phyloP scores from a whole-genome alignment of 2,113 vertebrate genomes.

The Pholis gunnellus region DNA sequence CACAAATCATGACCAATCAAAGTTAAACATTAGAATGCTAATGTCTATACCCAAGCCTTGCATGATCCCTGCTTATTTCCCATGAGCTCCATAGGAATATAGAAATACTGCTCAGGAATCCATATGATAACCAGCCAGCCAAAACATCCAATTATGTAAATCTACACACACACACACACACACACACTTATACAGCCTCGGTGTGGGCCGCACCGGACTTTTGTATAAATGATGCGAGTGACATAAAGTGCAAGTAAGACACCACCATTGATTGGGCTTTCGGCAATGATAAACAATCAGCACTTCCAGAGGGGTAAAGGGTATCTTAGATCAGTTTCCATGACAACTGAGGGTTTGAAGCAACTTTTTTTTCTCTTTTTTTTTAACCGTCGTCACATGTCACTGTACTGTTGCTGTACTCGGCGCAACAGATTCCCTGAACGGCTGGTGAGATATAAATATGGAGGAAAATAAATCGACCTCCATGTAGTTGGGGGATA shows the following conservation, averaged over 20 bases:
- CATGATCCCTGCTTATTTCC: constrained; percentile 43
- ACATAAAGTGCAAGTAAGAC: constrained; percentile 27
- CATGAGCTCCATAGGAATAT: constrained; percentile 1
- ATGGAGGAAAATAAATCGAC: constrained; percentile 12
- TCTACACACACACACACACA: not conserved
- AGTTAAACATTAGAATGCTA: constrained; percentile 11
- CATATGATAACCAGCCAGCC: constrained; percentile 25
- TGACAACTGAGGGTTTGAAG: constrained; percentile 77
- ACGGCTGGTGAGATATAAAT: not conserved
- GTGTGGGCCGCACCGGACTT: not conserved
- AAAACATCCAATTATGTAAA: constrained; percentile 33
- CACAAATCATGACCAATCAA: constrained; percentile 45
- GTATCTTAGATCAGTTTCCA: constrained; percentile 78
- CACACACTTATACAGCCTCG: not conserved
- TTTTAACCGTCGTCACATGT: constrained; percentile 15
- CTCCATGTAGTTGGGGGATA: not conserved
- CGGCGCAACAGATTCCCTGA: not conserved
- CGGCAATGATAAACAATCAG: constrained; percentile 56
- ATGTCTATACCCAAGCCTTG: not conserved
- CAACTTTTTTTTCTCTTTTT: constrained; percentile 68
- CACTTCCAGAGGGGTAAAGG: constrained; percentile 55
- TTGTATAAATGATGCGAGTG: not conserved
- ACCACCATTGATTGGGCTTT: constrained; percentile 39
- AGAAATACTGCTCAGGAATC: constrained; percentile 17
- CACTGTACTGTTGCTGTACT: constrained; percentile 33